Evolutionary conservation across 2,113 vertebrate species (phyloP).

Genomic region (Tautogolabrus adspersus): DNA sequence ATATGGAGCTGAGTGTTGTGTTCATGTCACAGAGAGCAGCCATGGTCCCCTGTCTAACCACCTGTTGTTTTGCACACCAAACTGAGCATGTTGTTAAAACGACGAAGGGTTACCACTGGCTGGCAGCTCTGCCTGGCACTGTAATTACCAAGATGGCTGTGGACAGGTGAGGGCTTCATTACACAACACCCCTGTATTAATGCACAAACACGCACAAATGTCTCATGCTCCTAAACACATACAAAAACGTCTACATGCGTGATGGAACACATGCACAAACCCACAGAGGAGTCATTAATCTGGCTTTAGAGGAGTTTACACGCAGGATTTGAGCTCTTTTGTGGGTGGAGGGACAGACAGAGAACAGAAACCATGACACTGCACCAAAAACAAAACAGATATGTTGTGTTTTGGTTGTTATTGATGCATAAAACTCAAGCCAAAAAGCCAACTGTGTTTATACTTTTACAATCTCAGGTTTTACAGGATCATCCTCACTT

Average conservation of each 20-base stretch:
- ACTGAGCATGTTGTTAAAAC: constrained; percentile 52
- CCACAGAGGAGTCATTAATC: constrained; percentile 38
- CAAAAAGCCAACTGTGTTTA: background rate
- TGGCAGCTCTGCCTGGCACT: constrained; percentile 37
- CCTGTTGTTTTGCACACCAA: constrained; percentile 76
- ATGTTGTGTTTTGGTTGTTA: too few relatives aligned
- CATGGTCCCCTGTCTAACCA: constrained; percentile 48
- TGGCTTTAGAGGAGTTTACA: constrained; percentile 42
- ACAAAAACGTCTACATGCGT: constrained; percentile 6
- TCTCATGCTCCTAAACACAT: constrained; percentile 16
- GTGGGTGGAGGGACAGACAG: background rate
- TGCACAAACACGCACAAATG: constrained; percentile 13
- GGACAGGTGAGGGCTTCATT: constrained; percentile 72
- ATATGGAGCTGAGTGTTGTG: constrained; percentile 16
- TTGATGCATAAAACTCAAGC: background rate
- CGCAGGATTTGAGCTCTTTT: constrained; percentile 23
- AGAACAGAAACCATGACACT: background rate
- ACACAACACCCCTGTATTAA: constrained; percentile 37
- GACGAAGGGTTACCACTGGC: constrained; percentile 41
- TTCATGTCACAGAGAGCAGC: constrained; percentile 33
- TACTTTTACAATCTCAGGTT: background rate
- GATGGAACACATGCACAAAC: constrained; percentile 3
- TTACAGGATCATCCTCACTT: background rate
- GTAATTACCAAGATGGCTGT: constrained; percentile 58
- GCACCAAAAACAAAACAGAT: background rate